A percentile compares a stretch with the other conserved stretches of the same genome.
These are phyloP conservation scores for Ricordea florida DNA, from an alignment of 92 coral and sea anemone species.

Conservation along the genomic window DNA sequence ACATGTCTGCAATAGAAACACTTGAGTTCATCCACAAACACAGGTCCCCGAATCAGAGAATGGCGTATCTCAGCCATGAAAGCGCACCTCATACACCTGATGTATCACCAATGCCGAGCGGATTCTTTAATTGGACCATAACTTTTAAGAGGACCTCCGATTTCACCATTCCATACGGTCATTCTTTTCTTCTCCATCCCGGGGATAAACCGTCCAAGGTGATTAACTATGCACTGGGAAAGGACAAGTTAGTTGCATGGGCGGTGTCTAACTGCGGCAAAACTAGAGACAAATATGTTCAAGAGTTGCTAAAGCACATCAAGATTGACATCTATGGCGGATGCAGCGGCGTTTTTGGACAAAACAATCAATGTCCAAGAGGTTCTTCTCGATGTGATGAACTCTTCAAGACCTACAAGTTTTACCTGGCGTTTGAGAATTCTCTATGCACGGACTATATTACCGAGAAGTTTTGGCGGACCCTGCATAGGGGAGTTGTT, in stretches of 20 bases:
- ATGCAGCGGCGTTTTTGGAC: neutral
- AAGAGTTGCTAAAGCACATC: neutral
- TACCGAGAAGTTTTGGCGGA: conserved; percentile 60
- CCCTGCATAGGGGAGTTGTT: conserved; percentile 1
- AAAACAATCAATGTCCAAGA: neutral
- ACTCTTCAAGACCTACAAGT: conserved; percentile 18
- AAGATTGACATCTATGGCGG: conserved; percentile 20
- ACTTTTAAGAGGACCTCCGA: conserved; percentile 8
- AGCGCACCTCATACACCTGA: neutral
- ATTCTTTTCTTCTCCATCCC: neutral
- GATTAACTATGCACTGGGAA: neutral
- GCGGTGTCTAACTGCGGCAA: conserved; percentile 3
- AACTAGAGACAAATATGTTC: neutral
- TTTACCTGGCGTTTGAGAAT: conserved; percentile 65
- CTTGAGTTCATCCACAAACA: conserved; percentile 1
- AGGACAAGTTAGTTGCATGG: neutral
- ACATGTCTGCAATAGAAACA: neutral
- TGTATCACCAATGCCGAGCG: neutral
- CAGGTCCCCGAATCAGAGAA: neutral
- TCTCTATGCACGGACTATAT: conserved; percentile 42
- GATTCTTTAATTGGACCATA: conserved; percentile 14
- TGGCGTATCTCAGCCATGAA: neutral
- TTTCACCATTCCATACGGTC: neutral
- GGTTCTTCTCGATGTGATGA: neutral
- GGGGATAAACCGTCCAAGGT: neutral